These are phyloP conservation scores for Apis dorsata DNA, from an alignment of 1,140 invertebrate genomes.

Conservation along the genomic window DNA sequence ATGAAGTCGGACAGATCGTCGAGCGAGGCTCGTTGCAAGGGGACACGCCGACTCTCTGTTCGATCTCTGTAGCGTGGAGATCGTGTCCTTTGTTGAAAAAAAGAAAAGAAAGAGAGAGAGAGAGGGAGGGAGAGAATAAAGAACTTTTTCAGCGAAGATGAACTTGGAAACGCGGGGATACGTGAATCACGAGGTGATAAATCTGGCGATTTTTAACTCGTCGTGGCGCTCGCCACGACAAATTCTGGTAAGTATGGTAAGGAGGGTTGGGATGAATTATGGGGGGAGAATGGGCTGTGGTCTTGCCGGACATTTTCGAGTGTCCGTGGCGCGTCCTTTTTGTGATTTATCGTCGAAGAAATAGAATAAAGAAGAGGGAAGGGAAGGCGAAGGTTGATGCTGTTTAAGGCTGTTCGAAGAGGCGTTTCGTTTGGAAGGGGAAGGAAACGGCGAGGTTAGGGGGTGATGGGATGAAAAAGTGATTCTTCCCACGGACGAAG, in stretches of 20 bases:
- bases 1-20: conserved; percentile 63
- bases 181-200: conserved; percentile 12
- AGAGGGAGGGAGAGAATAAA: background rate
- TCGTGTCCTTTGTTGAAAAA: no score
- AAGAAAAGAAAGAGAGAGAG: background rate
- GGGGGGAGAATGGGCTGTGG: background rate
- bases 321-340: no score
- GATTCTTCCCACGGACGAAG: background rate
- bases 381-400: no score
- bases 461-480: background rate
- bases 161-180: conserved; percentile 9
- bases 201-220: conserved; percentile 2
- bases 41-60: no score
- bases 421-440: no score
- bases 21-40: conserved; percentile 26
- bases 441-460: no score
- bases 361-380: background rate
- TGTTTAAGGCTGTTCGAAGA: no score
- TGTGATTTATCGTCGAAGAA: background rate
- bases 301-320: background rate
- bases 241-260: conserved; percentile 8
- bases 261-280: background rate
- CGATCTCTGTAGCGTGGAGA: no score
- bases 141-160: background rate
- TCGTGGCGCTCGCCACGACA: background rate